These are phyloP conservation scores for Burhinus bistriatus DNA, from an alignment of 2,113 vertebrate genomes.

Conservation along the genomic window DNA sequence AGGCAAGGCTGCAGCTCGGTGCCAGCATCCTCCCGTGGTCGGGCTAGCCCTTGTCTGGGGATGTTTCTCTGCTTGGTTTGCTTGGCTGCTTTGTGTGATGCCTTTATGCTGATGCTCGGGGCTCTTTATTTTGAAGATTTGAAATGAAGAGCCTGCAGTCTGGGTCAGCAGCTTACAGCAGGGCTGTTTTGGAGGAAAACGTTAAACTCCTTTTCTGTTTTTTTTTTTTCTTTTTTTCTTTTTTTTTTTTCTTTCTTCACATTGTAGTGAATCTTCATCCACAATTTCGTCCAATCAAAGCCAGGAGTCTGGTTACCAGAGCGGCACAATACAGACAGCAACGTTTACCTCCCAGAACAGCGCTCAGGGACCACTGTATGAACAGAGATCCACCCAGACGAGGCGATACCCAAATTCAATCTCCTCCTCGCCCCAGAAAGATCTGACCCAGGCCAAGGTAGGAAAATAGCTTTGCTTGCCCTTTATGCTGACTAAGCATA, in stretches of 20 bases:
- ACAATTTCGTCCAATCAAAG: conserved; percentile 86
- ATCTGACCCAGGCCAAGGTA: conserved; percentile 92
- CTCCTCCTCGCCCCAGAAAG: conserved; percentile 93
- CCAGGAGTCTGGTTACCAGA: conserved; percentile 84
- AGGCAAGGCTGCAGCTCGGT: background rate
- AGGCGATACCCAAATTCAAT: conserved; percentile 88
- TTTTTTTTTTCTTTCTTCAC: no score
- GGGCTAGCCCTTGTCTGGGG: background rate
- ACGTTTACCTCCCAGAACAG: conserved; percentile 83
- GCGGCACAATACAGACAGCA: conserved; percentile 76
- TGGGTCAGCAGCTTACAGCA: no score
- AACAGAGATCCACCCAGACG: conserved; percentile 91
- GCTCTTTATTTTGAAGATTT: background rate
- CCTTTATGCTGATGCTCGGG: background rate
- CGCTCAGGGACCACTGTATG: conserved; percentile 86
- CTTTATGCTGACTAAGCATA: background rate
- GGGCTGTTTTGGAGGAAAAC: background rate
- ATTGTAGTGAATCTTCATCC: conserved; percentile 84
- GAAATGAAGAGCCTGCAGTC: background rate
- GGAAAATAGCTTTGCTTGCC: background rate
- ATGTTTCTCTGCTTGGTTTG: background rate
- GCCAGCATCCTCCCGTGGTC: background rate
- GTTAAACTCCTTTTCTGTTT: accelerated
- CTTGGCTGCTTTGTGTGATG: background rate
- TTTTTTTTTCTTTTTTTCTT: no score